Conservation (phyloP, 2,797 vertebrate genomes). For the Sphenodon punctatus region DNA sequence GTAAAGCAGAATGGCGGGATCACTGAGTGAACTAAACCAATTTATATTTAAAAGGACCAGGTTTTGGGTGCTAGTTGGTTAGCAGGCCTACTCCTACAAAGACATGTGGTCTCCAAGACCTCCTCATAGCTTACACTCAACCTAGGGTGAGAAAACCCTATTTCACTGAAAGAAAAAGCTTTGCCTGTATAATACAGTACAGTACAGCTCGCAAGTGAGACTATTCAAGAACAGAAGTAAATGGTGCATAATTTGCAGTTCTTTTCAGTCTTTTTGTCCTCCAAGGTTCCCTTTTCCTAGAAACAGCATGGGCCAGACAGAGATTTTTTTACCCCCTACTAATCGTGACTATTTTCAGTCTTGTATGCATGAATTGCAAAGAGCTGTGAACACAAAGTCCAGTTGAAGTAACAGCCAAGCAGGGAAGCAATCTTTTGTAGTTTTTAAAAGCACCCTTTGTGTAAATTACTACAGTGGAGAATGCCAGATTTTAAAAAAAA, state of each 20-base stretch:
- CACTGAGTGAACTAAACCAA: too few species aligned
- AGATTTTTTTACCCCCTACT: slow-evolving; percentile 39
- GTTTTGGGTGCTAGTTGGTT: too few species aligned
- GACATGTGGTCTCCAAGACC: too few species aligned
- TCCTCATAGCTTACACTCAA: too few species aligned
- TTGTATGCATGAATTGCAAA: slow-evolving; percentile 51
- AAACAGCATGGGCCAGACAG: slow-evolving; percentile 59
- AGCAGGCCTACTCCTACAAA: too few species aligned
- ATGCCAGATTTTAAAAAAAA: not conserved
- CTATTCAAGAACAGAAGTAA: slow-evolving; percentile 38
- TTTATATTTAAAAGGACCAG: too few species aligned
- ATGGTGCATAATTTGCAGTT: slow-evolving; percentile 45
- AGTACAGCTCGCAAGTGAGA: slow-evolving; percentile 35
- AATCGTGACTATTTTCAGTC: slow-evolving; percentile 47
- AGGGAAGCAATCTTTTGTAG: slow-evolving; percentile 45
- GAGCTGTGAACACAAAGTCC: slow-evolving; percentile 43
- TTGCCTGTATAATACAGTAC: slow-evolving; percentile 28
- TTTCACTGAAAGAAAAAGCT: slow-evolving; percentile 38
- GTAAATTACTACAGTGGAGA: slow-evolving; percentile 19
- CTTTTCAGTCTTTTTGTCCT: not conserved
- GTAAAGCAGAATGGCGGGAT: too few species aligned
- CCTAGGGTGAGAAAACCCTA: slow-evolving; percentile 36
- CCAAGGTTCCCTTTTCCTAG: slow-evolving; percentile 41
- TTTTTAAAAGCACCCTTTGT: slow-evolving; percentile 60
- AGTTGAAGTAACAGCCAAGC: slow-evolving; percentile 47